A percentile compares a stretch with the other conserved stretches of the same genome.
phyloP scores from a whole-genome alignment of 2,797 vertebrate genomes.

The Cuculus canorus region DNA sequence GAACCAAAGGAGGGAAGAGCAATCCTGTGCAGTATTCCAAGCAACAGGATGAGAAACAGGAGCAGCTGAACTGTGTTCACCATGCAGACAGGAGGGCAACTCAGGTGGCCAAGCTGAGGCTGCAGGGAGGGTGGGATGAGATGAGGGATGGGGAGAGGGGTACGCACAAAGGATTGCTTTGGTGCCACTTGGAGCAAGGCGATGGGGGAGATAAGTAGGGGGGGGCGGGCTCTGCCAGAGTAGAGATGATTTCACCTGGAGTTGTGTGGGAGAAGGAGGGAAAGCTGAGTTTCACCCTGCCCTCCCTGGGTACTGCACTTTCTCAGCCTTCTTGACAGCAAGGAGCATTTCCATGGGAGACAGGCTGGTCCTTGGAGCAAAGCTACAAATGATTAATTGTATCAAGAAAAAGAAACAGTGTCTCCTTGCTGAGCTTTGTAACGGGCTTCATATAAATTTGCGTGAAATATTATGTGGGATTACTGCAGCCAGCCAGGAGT shows the following conservation, averaged over 20 bases:
- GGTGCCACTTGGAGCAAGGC: not conserved
- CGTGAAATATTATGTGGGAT: conserved; percentile 80
- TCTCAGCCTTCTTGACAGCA: conserved; percentile 1
- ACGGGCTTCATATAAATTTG: conserved; percentile 74
- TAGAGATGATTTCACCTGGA: not conserved
- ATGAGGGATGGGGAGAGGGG: not conserved
- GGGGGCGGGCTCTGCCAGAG: not conserved
- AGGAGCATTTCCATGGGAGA: conserved; percentile 23
- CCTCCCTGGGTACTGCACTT: not conserved
- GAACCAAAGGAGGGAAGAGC: conserved; percentile 22
- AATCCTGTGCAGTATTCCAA: conserved; percentile 1
- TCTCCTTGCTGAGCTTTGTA: conserved; percentile 75
- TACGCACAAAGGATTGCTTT: not conserved
- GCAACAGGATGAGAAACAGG: not conserved
- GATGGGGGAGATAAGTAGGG: not conserved
- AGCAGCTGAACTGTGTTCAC: conserved; percentile 19
- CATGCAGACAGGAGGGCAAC: not conserved
- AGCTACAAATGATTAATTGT: conserved; percentile 75
- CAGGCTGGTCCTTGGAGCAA: conserved; percentile 29
- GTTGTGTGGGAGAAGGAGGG: not conserved
- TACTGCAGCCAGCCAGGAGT: conserved; percentile 71
- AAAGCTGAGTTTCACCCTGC: not conserved
- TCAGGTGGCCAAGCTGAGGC: not conserved
- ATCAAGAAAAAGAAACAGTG: conserved; percentile 74
- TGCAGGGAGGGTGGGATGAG: not conserved